Base-by-base conservation (phyloP, 1,140 invertebrate genomes). In the Carcinoscorpius rotundicauda region DNA sequence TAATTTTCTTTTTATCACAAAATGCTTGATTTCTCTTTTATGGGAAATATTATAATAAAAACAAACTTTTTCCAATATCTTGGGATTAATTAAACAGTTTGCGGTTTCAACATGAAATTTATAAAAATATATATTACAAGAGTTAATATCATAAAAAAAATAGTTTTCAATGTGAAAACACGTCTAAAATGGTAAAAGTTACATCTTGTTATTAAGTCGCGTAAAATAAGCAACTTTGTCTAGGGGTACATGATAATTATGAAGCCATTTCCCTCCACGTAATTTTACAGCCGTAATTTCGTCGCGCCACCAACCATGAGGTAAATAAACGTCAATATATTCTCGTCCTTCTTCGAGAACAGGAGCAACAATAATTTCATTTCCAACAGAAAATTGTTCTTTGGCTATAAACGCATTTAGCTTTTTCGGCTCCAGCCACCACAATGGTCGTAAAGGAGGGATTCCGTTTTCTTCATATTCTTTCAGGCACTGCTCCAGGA, bases 371-470 rank as follows among this genome's bases (percentile, higher is more conserved):
- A 97, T 87, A 0, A 95, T 77, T 72, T 93, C 88, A 70, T 93
- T 86, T 0, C 93, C 93, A 0, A 97, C 82, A 0, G 89, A 86
- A 78, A 96, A 97, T 73, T 97, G 87, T 72, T 93, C 90, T 57
- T 84, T 83, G 4, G 93, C 86, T 0, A 82, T 81, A 51, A 89
- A 83, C 60, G 90, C 89, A 1, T 86, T 84, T 0, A 83, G 78
- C 78, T 96, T 92, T 0, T 83, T 81, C 0, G 90, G 88, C 66
- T 89, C 87, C 51, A 92, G 78, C 88, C 95, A 91, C 91, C 93
- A 96, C 10, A 97, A 77, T 0, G 93, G 93, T 1, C 92, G 79
- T 52, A 95, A 86, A 61, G 93, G 81, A 0, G 90, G 89, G 29
- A 87, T 68, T 0, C 91, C 91, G 5, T 85, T 84, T 64, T 88